A percentile compares a stretch with the other conserved stretches of the same genome.
phyloP scores from a whole-genome alignment of 2,797 vertebrate genomes.

The Schizopygopsis pylzovi region DNA sequence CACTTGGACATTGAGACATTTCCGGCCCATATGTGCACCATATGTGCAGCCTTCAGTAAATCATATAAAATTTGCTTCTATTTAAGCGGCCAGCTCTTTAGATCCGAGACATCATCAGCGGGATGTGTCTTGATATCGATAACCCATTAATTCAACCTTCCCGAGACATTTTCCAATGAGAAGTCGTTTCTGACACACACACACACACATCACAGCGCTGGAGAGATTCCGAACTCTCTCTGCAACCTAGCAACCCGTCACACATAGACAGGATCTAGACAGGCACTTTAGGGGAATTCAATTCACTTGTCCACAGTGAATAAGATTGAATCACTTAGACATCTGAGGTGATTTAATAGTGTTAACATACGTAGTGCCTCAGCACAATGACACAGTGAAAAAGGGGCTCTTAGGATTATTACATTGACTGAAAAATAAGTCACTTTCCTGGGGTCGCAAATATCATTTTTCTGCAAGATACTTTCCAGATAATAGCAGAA shows the following conservation, averaged over 20 bases:
- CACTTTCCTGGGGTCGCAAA: slow-evolving; percentile 68
- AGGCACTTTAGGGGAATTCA: slow-evolving; percentile 82
- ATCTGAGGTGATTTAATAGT: slow-evolving; percentile 82
- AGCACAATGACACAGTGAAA: slow-evolving; percentile 68
- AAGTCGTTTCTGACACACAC: slow-evolving; percentile 47
- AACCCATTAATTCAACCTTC: slow-evolving; percentile 34
- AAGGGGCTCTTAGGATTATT: slow-evolving; percentile 73
- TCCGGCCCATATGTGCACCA: slow-evolving; percentile 17
- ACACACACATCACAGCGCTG: slow-evolving; percentile 67
- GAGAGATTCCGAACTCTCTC: slow-evolving; percentile 72
- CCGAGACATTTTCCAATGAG: not conserved
- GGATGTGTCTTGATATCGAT: slow-evolving; percentile 29
- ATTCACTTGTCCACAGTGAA: slow-evolving; percentile 77
- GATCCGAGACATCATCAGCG: slow-evolving; percentile 3
- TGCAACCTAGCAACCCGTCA: slow-evolving; percentile 75
- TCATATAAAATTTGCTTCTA: slow-evolving; percentile 4
- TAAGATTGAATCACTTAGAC: slow-evolving; percentile 80
- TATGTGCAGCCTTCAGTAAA: slow-evolving; percentile 20
- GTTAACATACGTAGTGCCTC: slow-evolving; percentile 76
- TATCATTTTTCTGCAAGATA: slow-evolving; percentile 73
- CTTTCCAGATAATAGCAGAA: slow-evolving; percentile 74
- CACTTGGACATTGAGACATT: slow-evolving; percentile 17
- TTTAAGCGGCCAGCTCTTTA: slow-evolving; percentile 13
- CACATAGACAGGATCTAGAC: slow-evolving; percentile 80
- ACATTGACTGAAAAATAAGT: slow-evolving; percentile 76